A percentile compares a stretch with the other conserved stretches of the same genome.
phyloP scores from a whole-genome alignment of 2,888 invertebrate species.

The Didymodactylos carnosus region DNA sequence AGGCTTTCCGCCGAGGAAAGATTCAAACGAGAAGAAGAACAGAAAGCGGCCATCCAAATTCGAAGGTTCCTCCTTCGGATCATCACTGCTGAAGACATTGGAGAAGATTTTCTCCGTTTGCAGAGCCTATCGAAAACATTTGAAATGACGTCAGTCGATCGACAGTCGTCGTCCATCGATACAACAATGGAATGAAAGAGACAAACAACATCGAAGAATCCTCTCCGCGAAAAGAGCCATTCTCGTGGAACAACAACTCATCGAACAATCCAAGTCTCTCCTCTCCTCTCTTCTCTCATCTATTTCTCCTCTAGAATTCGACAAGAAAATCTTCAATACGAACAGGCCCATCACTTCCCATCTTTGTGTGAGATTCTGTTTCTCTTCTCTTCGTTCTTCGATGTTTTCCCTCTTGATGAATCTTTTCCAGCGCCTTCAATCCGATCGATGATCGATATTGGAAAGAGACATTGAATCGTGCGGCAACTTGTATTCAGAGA shows the following conservation, averaged over 20 bases:
- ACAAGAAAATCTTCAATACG: neutral
- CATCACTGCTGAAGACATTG: neutral
- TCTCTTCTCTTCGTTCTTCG: neutral
- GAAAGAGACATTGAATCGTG: constrained; percentile 16
- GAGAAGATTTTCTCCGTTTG: neutral
- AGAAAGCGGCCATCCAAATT: constrained; percentile 9
- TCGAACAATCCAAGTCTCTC: neutral
- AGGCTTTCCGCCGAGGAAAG: constrained; percentile 3
- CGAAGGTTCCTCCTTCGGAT: neutral
- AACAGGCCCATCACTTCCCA: constrained; percentile 14
- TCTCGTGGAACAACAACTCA: neutral
- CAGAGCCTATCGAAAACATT: constrained; percentile 9
- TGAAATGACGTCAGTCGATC: neutral
- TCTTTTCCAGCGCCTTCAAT: constrained; percentile 13
- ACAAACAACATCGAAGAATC: neutral
- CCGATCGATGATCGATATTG: constrained; percentile 3
- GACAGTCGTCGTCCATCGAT: neutral
- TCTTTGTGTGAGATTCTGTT: neutral
- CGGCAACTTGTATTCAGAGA: constrained; percentile 26
- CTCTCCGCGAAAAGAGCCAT: neutral
- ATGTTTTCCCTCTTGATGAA: neutral
- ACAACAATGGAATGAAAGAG: neutral
- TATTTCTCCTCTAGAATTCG: neutral
- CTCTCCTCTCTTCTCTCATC: neutral
- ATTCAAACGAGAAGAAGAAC: constrained; percentile 1